Evolutionary conservation across 1,140 invertebrate species (phyloP).

Genomic region (Tetragonula clypearis): DNA sequence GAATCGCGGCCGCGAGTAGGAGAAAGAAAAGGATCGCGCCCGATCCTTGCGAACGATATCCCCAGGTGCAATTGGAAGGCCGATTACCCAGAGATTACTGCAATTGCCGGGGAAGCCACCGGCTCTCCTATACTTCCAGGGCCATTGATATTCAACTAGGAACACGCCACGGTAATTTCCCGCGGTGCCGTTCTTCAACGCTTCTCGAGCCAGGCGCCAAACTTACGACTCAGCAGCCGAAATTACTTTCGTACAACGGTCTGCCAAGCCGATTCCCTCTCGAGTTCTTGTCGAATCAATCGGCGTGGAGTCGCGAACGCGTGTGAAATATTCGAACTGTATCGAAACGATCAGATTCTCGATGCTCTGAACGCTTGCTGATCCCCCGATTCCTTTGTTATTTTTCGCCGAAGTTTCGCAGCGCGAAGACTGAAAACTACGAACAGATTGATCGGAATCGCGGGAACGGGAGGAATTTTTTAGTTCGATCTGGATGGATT

Average conservation of each 20-base stretch:
- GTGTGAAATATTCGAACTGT: background rate
- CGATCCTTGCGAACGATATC: conserved; percentile 45
- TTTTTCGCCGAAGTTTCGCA: background rate
- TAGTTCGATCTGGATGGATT: too few relatives aligned
- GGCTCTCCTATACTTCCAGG: conserved; percentile 68
- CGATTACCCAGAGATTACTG: conserved; percentile 73
- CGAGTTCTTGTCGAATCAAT: background rate
- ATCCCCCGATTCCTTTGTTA: background rate
- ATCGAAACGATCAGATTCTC: background rate
- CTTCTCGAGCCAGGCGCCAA: background rate
- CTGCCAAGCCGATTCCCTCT: background rate
- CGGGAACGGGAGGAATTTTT: too few relatives aligned
- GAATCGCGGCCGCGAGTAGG: background rate
- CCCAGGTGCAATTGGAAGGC: conserved; percentile 60
- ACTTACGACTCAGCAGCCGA: conserved; percentile 47
- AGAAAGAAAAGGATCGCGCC: background rate
- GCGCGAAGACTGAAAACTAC: too few relatives aligned
- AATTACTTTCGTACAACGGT: conserved; percentile 30
- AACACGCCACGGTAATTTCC: conserved; percentile 71
- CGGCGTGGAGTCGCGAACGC: background rate
- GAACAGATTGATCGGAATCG: too few relatives aligned
- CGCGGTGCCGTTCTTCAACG: conserved; percentile 28
- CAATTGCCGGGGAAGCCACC: conserved; percentile 63
- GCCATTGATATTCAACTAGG: conserved; percentile 76
- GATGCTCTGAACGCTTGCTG: background rate